Percentiles rank a stretch among this genome's conserved stretches.
Evolutionary conservation across 2,888 invertebrate species (phyloP).

Genomic region (Lacanobia oleracea): DNA sequence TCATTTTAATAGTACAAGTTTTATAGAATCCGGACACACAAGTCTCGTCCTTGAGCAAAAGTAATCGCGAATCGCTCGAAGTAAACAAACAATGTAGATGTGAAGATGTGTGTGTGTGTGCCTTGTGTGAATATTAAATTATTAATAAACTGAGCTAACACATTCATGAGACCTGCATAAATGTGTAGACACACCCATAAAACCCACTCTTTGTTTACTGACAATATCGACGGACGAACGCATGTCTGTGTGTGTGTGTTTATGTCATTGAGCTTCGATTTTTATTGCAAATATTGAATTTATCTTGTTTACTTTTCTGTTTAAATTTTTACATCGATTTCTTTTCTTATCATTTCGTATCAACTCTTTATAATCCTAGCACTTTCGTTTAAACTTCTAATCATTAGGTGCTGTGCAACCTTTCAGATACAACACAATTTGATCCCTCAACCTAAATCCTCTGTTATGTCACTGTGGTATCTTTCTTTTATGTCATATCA

Average conservation of each 20-base stretch:
- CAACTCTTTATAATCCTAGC: neutral
- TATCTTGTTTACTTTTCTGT: neutral
- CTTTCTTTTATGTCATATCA: neutral
- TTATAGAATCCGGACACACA: slow-evolving; percentile 22
- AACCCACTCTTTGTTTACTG: neutral
- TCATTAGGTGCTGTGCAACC: neutral
- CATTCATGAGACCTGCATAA: neutral
- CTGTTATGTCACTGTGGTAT: slow-evolving; percentile 7
- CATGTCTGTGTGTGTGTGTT: neutral
- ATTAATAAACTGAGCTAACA: slow-evolving; percentile 22
- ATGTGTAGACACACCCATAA: neutral
- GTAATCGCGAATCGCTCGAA: slow-evolving; percentile 12
- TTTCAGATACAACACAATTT: neutral
- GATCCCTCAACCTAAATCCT: slow-evolving; percentile 3
- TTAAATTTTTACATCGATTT: neutral
- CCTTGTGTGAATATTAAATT: neutral
- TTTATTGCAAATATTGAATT: neutral
- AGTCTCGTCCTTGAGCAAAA: slow-evolving; percentile 37
- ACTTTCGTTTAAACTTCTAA: neutral
- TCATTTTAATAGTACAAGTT: slow-evolving; percentile 7
- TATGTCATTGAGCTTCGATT: neutral
- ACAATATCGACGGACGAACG: neutral
- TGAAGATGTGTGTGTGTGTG: neutral
- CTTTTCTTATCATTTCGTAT: neutral
- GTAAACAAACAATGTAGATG: slow-evolving; percentile 43